Evolutionary conservation across 2,797 vertebrate genomes (phyloP).

Genomic region (Bradypodion pumilum): DNA sequence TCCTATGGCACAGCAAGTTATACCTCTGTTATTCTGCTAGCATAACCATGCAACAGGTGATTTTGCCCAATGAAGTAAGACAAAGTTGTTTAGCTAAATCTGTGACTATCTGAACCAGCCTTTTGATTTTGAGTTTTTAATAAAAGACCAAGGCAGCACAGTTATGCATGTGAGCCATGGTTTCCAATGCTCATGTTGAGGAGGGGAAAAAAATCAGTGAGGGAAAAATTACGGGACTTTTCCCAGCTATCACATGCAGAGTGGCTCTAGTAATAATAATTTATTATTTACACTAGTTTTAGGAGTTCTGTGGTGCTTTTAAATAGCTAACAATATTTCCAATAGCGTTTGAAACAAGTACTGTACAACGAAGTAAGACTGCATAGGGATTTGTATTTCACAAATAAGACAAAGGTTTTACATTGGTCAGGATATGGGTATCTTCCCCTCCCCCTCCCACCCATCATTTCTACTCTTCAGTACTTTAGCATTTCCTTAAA

Average conservation of each 20-base stretch:
- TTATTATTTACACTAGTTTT: not conserved
- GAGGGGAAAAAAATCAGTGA: not conserved
- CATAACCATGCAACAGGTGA: too few species aligned
- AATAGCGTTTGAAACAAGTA: not conserved
- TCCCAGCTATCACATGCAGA: not conserved
- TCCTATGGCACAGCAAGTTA: too few species aligned
- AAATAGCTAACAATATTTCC: not conserved
- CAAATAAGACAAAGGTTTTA: not conserved
- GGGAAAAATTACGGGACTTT: not conserved
- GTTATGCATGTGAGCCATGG: not conserved
- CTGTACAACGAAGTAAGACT: too few species aligned
- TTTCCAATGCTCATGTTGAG: not conserved
- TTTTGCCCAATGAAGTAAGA: not conserved
- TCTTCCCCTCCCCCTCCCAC: not conserved
- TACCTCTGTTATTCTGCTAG: too few species aligned
- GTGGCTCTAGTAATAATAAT: not conserved
- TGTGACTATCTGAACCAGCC: not conserved
- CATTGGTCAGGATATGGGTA: not conserved
- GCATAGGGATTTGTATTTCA: not conserved
- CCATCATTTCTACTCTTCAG: not conserved
- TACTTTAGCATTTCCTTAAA: not conserved
- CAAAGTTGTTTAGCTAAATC: not conserved
- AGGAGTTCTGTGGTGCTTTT: not conserved
- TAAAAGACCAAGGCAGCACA: not conserved
- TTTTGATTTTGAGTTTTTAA: not conserved